Percentiles rank a stretch among this genome's conserved stretches.
These are phyloP conservation scores for Micrastur ruficollis DNA, from an alignment of 2,797 vertebrate species.

Conservation along the genomic window DNA sequence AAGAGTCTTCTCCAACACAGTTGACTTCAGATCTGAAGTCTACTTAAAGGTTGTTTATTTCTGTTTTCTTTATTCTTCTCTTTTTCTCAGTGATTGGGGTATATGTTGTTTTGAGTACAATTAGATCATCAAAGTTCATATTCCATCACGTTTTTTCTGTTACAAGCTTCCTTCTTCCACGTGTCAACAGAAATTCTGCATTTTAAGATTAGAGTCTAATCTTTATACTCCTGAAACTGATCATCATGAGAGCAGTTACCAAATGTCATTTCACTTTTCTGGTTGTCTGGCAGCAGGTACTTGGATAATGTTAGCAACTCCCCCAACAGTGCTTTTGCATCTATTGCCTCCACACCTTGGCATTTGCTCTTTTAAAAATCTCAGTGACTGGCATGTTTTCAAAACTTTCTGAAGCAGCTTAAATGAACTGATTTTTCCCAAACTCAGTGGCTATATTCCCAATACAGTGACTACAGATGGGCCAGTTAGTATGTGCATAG, in stretches of 20 bases:
- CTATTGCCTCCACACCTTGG: not conserved
- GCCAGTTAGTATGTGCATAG: not conserved
- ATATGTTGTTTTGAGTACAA: not conserved
- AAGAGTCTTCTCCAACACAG: not conserved
- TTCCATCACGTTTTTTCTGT: not conserved
- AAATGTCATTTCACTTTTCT: not conserved
- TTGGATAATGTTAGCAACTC: not conserved
- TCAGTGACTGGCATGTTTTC: not conserved
- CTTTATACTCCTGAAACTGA: not conserved
- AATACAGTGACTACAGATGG: not conserved
- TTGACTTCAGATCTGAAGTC: not conserved
- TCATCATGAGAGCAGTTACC: not conserved
- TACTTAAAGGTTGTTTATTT: not conserved
- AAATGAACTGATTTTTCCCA: not conserved
- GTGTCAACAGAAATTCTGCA: not conserved
- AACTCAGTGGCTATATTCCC: not conserved
- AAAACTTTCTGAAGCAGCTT: not conserved
- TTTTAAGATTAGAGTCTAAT: not conserved
- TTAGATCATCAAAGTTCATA: not conserved
- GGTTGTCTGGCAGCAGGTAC: not conserved
- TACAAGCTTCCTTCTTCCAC: not conserved
- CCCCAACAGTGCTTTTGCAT: not conserved
- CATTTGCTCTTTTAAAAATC: not conserved
- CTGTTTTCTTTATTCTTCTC: not conserved
- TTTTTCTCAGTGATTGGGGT: not conserved